phyloP scores from a whole-genome alignment of 2,797 vertebrate species.

The Tauraco hartlaubi region DNA sequence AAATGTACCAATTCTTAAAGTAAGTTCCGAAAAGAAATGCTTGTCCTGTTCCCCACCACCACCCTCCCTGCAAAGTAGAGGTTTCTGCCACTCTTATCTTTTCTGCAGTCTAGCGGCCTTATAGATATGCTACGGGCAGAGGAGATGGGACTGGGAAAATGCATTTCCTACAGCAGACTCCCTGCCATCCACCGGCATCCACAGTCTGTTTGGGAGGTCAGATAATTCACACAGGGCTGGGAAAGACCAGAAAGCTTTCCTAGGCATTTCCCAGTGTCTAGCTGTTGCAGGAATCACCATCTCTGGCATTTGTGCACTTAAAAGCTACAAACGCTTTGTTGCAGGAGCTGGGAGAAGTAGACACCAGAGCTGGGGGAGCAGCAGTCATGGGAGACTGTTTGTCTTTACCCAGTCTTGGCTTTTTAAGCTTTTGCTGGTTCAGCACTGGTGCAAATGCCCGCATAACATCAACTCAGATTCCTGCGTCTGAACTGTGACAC shows the following conservation, averaged over 20 bases:
- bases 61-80: neutral
- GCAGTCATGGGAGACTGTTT: neutral
- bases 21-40: constrained; percentile 12
- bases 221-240: neutral
- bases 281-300: neutral
- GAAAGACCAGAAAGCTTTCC: neutral
- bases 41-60: neutral
- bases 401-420: neutral
- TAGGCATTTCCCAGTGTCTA: neutral
- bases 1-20: constrained; percentile 93
- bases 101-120: neutral
- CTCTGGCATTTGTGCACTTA: neutral
- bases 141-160: neutral
- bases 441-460: neutral
- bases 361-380: neutral
- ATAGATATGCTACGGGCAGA: rapidly evolving
- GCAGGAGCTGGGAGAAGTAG: neutral
- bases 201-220: neutral
- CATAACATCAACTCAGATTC: neutral
- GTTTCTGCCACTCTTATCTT: neutral
- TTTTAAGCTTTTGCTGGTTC: neutral
- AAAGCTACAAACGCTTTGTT: neutral
- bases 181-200: neutral
- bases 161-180: neutral
- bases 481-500: constrained; percentile 23